These are phyloP conservation scores for Chloroceryle aenea DNA, from an alignment of 2,113 vertebrate species.

Conservation along the genomic window DNA sequence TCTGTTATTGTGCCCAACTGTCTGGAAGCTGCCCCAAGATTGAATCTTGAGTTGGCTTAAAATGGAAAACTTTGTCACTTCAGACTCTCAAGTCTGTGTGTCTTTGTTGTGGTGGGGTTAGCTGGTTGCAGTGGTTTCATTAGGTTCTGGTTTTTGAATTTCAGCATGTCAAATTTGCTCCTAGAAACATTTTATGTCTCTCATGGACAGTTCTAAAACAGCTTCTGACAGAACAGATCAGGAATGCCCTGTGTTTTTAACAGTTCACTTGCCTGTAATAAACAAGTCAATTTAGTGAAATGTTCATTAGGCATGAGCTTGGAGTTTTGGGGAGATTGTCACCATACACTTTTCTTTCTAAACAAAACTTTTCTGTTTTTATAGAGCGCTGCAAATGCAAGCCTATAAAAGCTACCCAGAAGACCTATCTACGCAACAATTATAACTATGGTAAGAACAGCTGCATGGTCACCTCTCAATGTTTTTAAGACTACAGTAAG, in stretches of 20 bases:
- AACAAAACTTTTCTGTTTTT: constrained; percentile 45
- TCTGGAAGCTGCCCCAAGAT: not conserved
- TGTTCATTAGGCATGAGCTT: not conserved
- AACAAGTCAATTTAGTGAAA: not conserved
- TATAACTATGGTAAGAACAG: constrained; percentile 93
- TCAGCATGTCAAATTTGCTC: not conserved
- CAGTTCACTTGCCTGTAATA: not conserved
- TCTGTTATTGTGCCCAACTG: not conserved
- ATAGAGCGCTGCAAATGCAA: constrained; percentile 93
- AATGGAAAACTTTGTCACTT: not conserved
- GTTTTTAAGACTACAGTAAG: not conserved
- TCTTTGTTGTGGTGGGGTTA: not conserved
- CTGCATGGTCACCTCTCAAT: not conserved
- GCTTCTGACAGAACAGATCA: not conserved
- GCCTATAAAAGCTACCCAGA: constrained; percentile 82
- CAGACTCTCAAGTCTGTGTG: not conserved
- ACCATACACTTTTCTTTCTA: not conserved
- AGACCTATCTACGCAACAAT: constrained; percentile 92
- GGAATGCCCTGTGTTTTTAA: not conserved
- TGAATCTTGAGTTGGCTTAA: not conserved
- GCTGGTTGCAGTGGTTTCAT: not conserved
- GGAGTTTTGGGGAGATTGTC: not conserved
- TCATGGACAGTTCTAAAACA: not conserved
- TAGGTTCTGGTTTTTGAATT: not conserved
- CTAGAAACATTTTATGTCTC: not conserved